A percentile compares a stretch with the other conserved stretches of the same genome.
Conservation (phyloP, 2,797 vertebrate genomes). For the Telmatherina bonti region DNA sequence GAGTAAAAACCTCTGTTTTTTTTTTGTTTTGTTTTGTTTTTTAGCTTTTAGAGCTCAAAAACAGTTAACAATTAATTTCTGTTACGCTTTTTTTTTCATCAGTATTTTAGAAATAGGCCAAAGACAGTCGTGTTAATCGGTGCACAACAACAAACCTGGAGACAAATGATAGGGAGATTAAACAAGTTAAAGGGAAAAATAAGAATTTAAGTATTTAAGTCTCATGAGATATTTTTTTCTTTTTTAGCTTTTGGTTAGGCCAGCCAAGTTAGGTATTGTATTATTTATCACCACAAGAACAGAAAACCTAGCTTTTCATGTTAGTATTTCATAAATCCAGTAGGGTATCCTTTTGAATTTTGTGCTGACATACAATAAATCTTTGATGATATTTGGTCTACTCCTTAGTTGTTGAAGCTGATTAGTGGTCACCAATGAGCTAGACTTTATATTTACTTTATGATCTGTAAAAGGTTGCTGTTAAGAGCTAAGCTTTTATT, state of each 20-base stretch:
- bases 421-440: constrained; percentile 6
- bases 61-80: constrained; percentile 17
- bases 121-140: not conserved
- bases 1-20: too few species aligned
- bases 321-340: not conserved
- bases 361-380: not conserved
- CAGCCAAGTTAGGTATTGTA: not conserved
- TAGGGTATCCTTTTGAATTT: not conserved
- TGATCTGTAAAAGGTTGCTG: not conserved
- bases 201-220: constrained; percentile 3
- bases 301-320: not conserved
- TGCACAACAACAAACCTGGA: constrained; percentile 9
- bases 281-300: not conserved
- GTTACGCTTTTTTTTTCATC: constrained; percentile 20
- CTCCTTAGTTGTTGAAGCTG: not conserved
- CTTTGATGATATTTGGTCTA: not conserved
- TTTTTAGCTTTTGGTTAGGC: too few species aligned
- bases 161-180: not conserved
- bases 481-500: not conserved
- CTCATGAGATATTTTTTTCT: not conserved
- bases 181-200: not conserved
- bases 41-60: constrained; percentile 11
- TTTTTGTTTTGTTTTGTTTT: too few species aligned
- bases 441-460: not conserved
- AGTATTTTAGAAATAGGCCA: constrained; percentile 35